Conservation (phyloP, 2,113 vertebrate species). For the Pachycephala philippinensis region DNA sequence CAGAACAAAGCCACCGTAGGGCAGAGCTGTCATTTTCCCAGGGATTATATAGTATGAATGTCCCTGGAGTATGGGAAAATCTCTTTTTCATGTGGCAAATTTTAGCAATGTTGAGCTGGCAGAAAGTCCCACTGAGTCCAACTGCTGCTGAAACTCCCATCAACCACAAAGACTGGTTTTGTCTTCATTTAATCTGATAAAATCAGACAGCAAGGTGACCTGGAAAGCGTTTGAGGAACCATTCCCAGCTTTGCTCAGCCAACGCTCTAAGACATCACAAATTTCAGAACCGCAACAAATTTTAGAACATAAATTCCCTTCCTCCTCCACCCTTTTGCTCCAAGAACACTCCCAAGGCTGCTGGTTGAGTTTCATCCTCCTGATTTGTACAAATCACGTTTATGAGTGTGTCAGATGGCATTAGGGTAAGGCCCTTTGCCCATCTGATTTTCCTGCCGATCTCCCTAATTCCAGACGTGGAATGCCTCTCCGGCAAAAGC, state of each 20-base stretch:
- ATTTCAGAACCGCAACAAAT: background rate
- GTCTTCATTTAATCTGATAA: background rate
- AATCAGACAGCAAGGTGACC: background rate
- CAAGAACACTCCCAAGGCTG: background rate
- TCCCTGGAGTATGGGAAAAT: background rate
- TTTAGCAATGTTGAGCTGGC: background rate
- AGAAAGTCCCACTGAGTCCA: background rate
- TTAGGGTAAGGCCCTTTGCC: background rate
- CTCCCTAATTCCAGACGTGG: background rate
- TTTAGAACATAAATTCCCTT: background rate
- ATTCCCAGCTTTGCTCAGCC: background rate
- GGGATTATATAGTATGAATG: fast-evolving
- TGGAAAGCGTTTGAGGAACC: background rate
- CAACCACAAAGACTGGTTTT: background rate
- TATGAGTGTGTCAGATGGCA: background rate
- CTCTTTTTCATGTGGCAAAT: background rate
- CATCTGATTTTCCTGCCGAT: background rate
- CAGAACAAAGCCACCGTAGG: background rate
- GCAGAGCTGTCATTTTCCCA: background rate
- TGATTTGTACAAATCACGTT: slow-evolving; percentile 9
- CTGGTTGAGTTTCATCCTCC: background rate
- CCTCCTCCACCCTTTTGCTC: background rate
- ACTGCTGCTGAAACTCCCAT: background rate
- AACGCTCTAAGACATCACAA: fast-evolving
- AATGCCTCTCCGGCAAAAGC: background rate